Evolutionary conservation across 2,888 invertebrate species (phyloP).

Genomic region (Trichogramma evanescens): DNA sequence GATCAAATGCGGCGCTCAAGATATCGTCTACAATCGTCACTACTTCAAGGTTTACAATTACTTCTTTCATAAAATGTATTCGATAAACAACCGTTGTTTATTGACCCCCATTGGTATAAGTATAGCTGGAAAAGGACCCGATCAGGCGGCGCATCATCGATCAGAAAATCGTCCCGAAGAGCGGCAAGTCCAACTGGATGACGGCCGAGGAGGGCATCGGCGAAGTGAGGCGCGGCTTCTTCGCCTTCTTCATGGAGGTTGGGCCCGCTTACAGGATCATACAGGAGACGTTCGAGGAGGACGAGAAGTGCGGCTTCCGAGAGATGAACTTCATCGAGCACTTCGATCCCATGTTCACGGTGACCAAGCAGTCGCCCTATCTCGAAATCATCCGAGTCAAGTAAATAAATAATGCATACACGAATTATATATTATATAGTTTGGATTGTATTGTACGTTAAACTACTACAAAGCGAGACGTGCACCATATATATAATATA

Average conservation of each 20-base stretch:
- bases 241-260: conserved; percentile 63
- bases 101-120: not conserved
- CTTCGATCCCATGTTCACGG: conserved; percentile 38
- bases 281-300: conserved; percentile 60
- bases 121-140: conserved; percentile 48
- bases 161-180: conserved; percentile 59
- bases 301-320: conserved; percentile 64
- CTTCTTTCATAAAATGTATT: not conserved
- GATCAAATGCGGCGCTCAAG: conserved; percentile 61
- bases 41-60: conserved; percentile 55
- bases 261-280: conserved; percentile 62
- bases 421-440: not conserved
- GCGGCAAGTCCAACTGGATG: conserved; percentile 54
- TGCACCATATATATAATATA: not conserved
- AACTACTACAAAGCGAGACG: not conserved
- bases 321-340: conserved; percentile 50
- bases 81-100: not conserved
- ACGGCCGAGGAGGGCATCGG: conserved; percentile 58
- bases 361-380: conserved; percentile 41
- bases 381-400: conserved; percentile 44
- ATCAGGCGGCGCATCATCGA: conserved; percentile 58
- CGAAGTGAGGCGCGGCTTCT: conserved; percentile 55
- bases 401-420: conserved; percentile 23
- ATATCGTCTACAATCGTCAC: conserved; percentile 62
- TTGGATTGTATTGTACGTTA: not conserved